A percentile compares a stretch with the other conserved stretches of the same genome.
Conservation (phyloP, 2,113 vertebrate genomes). For the Tyto alba region DNA sequence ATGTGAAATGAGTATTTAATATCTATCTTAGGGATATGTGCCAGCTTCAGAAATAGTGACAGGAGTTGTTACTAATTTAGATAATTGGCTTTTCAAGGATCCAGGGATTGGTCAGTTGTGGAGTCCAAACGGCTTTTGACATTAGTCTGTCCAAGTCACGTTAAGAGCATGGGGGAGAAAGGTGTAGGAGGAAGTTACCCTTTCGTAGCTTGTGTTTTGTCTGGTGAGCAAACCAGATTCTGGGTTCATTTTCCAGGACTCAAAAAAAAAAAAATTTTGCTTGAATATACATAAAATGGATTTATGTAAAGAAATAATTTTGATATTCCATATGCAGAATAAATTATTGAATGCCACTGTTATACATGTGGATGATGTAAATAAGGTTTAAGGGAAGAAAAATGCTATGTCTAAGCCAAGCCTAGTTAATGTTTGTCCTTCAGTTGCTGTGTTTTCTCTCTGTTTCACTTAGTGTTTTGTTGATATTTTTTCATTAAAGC, state of each 20-base stretch:
- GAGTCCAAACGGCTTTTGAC: slow-evolving; percentile 25
- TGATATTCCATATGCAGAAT: not conserved
- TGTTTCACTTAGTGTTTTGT: not conserved
- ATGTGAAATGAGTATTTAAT: not conserved
- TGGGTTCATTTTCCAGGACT: not conserved
- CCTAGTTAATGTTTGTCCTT: not conserved
- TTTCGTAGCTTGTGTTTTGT: not conserved
- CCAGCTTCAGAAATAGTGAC: slow-evolving; percentile 41
- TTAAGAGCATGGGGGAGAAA: not conserved
- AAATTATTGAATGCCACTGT: not conserved
- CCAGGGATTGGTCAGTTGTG: not conserved
- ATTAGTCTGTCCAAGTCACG: not conserved
- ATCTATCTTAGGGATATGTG: not conserved
- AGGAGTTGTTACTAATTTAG: slow-evolving; percentile 55
- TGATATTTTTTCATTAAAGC: not conserved
- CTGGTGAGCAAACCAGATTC: not conserved
- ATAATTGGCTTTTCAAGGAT: slow-evolving; percentile 63
- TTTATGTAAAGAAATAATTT: not conserved
- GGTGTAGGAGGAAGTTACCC: not conserved
- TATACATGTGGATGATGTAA: not conserved
- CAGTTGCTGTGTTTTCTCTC: not conserved
- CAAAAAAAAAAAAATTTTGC: not conserved
- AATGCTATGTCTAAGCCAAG: not conserved
- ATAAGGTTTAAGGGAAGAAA: not conserved
- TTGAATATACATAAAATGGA: not conserved